These are phyloP conservation scores for Desmodus rotundus DNA, from an alignment of 2,113 vertebrate genomes.

Conservation along the genomic window DNA sequence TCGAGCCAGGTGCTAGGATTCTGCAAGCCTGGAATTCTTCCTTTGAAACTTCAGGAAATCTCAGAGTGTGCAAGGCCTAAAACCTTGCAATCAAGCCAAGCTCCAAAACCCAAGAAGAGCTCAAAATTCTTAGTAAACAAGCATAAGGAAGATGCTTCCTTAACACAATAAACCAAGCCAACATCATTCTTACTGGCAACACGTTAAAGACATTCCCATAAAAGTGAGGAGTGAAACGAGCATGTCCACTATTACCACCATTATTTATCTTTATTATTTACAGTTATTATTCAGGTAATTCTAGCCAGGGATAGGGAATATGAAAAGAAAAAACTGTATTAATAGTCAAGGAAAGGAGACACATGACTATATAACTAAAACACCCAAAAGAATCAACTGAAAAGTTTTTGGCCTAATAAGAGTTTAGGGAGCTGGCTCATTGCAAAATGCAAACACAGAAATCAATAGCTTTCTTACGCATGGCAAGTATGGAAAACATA, in stretches of 20 bases:
- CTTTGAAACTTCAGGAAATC: not conserved
- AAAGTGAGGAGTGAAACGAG: not conserved
- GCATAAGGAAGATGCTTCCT: not conserved
- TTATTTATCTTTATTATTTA: not conserved
- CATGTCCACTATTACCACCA: not conserved
- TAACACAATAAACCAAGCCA: not conserved
- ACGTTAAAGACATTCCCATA: not conserved
- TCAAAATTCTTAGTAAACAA: not conserved
- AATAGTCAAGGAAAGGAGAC: not conserved
- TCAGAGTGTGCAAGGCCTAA: not conserved
- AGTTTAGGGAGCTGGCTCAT: not conserved
- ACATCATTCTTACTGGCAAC: not conserved
- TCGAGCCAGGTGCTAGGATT: not conserved
- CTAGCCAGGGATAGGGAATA: not conserved
- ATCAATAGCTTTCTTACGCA: not conserved
- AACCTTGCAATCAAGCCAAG: not conserved
- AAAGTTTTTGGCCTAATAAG: not conserved
- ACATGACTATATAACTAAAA: not conserved
- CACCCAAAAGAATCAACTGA: not conserved
- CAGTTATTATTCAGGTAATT: not conserved
- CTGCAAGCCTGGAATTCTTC: not conserved
- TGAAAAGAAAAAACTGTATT: not conserved
- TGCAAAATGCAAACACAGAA: slow-evolving; percentile 19
- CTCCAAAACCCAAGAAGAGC: not conserved
- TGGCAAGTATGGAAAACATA: not conserved